Percentiles rank a stretch among this genome's conserved stretches.
Conservation (phyloP, 2,113 vertebrate genomes). For the Psittacara wagleri region DNA sequence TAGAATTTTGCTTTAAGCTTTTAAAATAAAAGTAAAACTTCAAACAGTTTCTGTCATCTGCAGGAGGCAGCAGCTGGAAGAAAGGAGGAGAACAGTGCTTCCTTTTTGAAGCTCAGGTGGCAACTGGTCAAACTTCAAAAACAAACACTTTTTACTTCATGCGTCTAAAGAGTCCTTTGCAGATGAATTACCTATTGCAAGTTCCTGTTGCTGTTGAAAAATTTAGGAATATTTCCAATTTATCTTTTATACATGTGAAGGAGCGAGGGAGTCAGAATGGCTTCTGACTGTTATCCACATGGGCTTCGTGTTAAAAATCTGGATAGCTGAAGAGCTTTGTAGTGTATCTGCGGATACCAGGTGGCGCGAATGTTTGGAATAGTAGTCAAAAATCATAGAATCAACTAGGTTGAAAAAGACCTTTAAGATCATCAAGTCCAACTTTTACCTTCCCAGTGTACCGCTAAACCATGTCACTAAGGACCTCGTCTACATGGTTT, state of each 20-base stretch:
- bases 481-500: not conserved
- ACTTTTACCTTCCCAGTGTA: not conserved
- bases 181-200: not conserved
- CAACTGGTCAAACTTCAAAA: constrained; percentile 32
- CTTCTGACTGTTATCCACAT: not conserved
- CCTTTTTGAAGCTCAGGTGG: constrained; percentile 7
- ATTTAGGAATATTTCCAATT: not conserved
- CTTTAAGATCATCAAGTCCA: not conserved
- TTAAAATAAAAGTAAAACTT: constrained; percentile 9
- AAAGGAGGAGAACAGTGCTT: not conserved
- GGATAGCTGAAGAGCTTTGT: not conserved
- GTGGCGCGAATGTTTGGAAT: not conserved
- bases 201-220: not conserved
- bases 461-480: not conserved
- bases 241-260: not conserved
- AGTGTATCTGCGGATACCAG: not conserved
- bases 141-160: not conserved
- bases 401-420: not conserved
- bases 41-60: not conserved
- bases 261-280: not conserved
- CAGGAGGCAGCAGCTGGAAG: not conserved
- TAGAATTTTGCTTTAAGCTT: constrained; percentile 14
- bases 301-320: not conserved
- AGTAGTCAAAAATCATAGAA: not conserved
- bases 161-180: not conserved